Conservation (phyloP, 2,113 vertebrate species). For the Phrynosoma platyrhinos region DNA sequence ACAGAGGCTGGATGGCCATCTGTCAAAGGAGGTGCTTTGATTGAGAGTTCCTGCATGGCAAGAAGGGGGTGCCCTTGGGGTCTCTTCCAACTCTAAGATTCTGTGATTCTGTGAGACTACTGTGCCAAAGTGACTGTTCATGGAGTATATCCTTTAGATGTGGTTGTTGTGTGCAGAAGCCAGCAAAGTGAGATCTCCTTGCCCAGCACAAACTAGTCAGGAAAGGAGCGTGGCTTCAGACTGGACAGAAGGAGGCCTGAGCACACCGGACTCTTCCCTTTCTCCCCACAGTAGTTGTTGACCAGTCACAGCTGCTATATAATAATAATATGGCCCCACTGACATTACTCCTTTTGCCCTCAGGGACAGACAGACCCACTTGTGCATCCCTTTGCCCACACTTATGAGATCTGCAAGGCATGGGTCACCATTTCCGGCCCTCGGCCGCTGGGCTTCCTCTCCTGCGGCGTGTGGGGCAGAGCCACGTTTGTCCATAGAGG, state of each 20-base stretch:
- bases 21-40: too few relatives aligned
- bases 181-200: not conserved
- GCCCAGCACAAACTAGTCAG: not conserved
- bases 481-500: not conserved
- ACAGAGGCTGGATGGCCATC: too few relatives aligned
- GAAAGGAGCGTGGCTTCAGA: not conserved
- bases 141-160: not conserved
- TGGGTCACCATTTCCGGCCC: too few relatives aligned
- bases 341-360: not conserved
- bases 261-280: not conserved
- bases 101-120: too few relatives aligned
- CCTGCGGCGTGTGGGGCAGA: not conserved
- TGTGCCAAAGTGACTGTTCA: accelerated
- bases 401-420: not conserved
- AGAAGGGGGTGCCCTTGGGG: too few relatives aligned
- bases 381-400: not conserved
- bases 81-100: too few relatives aligned
- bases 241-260: too few relatives aligned
- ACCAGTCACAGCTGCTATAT: not conserved
- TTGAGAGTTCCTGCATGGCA: too few relatives aligned
- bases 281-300: not conserved
- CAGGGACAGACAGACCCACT: too few relatives aligned
- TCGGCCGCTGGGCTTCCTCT: not conserved
- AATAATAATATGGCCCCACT: too few relatives aligned
- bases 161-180: not conserved